These are phyloP conservation scores for Myotis brandtii DNA, from an alignment of 2,113 vertebrate genomes.

Conservation along the genomic window DNA sequence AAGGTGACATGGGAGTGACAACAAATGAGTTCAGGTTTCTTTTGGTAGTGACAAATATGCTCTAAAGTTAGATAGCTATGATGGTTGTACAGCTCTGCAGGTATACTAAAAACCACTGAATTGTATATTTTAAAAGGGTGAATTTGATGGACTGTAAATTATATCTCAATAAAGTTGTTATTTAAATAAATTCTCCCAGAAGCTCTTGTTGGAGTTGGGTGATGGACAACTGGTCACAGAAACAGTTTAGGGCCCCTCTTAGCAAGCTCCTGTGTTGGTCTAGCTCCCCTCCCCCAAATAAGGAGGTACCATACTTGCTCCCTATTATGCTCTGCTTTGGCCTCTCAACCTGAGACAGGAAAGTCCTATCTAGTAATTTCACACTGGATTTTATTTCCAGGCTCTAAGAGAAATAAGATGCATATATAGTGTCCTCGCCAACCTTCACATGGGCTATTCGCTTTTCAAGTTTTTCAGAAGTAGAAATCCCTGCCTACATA, in stretches of 20 bases:
- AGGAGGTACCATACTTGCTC: not conserved
- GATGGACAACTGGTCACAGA: not conserved
- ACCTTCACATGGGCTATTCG: not conserved
- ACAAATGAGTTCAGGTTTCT: not conserved
- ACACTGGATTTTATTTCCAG: not conserved
- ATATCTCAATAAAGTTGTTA: not conserved
- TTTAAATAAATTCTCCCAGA: not conserved
- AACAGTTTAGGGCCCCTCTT: not conserved
- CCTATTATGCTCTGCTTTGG: not conserved
- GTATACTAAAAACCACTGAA: not conserved
- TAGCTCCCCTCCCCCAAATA: not conserved
- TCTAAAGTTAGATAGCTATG: conserved; percentile 14
- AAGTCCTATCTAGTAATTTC: not conserved
- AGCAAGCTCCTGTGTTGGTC: not conserved
- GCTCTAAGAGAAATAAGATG: not conserved
- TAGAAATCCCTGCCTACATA: not conserved
- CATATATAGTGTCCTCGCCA: not conserved
- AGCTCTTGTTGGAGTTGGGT: not conserved
- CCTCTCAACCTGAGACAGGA: not conserved
- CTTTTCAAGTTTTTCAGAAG: conserved; percentile 9
- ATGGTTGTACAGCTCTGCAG: not conserved
- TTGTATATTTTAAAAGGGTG: not conserved
- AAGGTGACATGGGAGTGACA: not conserved
- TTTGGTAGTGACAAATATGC: not conserved
- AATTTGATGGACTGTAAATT: not conserved